These are phyloP conservation scores for Talpa occidentalis DNA, from an alignment of 2,113 vertebrate genomes.

Conservation along the genomic window DNA sequence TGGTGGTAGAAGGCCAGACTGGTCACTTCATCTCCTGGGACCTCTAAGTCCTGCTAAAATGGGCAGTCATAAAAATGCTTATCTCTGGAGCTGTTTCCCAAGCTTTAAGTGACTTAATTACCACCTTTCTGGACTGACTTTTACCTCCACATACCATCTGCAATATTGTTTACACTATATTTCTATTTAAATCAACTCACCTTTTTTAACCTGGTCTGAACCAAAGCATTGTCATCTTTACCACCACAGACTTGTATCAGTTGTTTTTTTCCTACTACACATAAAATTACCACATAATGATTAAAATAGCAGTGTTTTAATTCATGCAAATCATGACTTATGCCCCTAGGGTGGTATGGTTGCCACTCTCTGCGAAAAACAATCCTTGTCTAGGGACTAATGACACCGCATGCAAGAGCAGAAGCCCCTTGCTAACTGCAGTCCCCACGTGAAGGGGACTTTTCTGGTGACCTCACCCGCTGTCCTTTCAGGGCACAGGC, in stretches of 20 bases:
- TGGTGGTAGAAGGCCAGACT: not conserved
- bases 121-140: not conserved
- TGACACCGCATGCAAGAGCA: not conserved
- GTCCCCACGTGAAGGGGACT: not conserved
- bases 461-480: not conserved
- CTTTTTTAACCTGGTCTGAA: constrained; percentile 25
- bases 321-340: not conserved
- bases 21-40: not conserved
- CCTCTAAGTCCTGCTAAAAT: not conserved
- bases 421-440: not conserved
- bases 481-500: constrained; percentile 73
- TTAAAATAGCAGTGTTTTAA: not conserved
- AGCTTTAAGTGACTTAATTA: not conserved
- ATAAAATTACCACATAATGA: constrained; percentile 5
- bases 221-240: constrained; percentile 20
- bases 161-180: not conserved
- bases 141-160: not conserved
- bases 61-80: not conserved
- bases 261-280: not conserved
- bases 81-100: not conserved
- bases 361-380: not conserved
- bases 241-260: not conserved
- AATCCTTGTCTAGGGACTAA: not conserved
- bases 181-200: constrained; percentile 54
- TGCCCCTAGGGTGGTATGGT: not conserved